These are phyloP conservation scores for Chironomus tepperi DNA, from an alignment of 1,140 invertebrate genomes.

Conservation along the genomic window DNA sequence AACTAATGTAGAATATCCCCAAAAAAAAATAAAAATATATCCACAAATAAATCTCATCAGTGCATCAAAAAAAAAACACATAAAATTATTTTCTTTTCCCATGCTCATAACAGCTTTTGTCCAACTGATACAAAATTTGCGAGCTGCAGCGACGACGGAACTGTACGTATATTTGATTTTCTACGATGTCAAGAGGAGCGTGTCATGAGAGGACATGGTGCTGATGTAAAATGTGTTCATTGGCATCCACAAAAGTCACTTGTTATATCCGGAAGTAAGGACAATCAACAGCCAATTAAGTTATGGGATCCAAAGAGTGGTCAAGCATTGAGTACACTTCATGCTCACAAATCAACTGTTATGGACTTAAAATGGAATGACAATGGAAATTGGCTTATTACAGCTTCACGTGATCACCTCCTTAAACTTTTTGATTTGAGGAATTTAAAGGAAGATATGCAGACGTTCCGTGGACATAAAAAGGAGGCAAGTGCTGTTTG, in stretches of 20 bases:
- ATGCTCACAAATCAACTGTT: constrained; percentile 98
- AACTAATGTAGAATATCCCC: no score
- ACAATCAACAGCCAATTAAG: constrained; percentile 99
- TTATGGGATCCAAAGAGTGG: constrained; percentile 98
- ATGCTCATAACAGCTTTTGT: constrained; percentile 72
- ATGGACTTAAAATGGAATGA: constrained; percentile 99
- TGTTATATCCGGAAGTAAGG: constrained; percentile 96
- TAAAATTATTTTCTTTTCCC: no score
- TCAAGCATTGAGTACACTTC: constrained; percentile 75
- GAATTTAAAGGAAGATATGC: constrained; percentile 86
- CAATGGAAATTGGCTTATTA: constrained; percentile 99
- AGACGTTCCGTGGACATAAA: constrained; percentile 96
- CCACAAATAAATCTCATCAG: no score
- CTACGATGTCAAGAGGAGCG: constrained; percentile 92
- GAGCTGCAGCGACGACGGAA: constrained; percentile 98
- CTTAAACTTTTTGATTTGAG: constrained; percentile 97
- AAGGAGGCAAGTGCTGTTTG: constrained; percentile 95
- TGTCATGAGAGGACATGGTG: constrained; percentile 94
- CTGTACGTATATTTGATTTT: constrained; percentile 98
- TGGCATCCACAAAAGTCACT: constrained; percentile 98
- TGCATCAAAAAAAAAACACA: no score
- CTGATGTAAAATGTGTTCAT: constrained; percentile 98
- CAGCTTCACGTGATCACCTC: constrained; percentile 94
- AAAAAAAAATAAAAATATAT: no score
- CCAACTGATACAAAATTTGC: constrained; percentile 98